Base-by-base conservation (phyloP, 2,113 vertebrate genomes). In the Gallinago undulata region DNA sequence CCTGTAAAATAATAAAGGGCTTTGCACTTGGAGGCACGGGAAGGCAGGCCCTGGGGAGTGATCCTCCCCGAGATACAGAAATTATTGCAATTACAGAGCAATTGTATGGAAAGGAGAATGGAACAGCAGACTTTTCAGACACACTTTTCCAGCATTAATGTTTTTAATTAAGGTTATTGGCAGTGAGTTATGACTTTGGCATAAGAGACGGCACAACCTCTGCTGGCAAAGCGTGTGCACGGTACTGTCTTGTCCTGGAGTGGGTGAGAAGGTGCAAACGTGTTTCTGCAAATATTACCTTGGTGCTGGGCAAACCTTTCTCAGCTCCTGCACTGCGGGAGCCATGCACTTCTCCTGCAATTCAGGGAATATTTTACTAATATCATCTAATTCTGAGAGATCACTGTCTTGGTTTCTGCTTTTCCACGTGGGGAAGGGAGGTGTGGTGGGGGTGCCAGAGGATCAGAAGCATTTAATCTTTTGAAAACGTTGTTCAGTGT, bases 151-250 rank as follows among this genome's bases (percentile, higher is more conserved):
- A 55, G 94, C 95, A 90, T 96, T 96, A 89, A 94, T 96, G 90
- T 96, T 97, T 97, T 97, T 96, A 97, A 97, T 97, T 96, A 97
- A 94, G 84, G 94, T 47, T 96, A 67, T 88, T 97, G 96, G 73
- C 93, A 89, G 79, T 41, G 94, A 96, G 83, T 85, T 95, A 85
- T 51, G 90, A 80, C 66, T 95, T 93, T 45, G 93, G 87, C 88
- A 82, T 18, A 77, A 68, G 37, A 90, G 81, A 19, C 25, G 8
- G 94, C 75, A 74, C 75, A 77, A 10, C n/a, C 73, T 84, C 47
- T 3, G 5, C 69, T 60, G 90, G 87, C 87, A 77, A 50, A 37
- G 72, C 10, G 2, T 33, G 19, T 8, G 41, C 5, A 9, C 43
- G 84, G 3, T 13, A 10, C 43, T 56, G 1, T 19, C 78, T 83